Evolutionary conservation across 2,113 vertebrate species (phyloP), one percentile per base, ranked within the genome.

Genomic region (Ictidomys tridecemlineatus): DNA sequence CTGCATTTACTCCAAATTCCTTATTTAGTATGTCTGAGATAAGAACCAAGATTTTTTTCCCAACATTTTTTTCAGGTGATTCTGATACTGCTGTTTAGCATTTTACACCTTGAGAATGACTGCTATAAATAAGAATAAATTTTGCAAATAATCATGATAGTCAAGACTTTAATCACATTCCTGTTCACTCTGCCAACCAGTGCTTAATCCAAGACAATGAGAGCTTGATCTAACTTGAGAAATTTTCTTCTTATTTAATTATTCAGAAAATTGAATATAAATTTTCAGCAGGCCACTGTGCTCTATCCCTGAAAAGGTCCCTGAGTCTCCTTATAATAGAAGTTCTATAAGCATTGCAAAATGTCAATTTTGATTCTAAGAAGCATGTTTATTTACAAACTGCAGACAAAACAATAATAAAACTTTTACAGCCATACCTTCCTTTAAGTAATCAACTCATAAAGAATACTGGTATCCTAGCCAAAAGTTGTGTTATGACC

Each of bases 371-470:
- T 96, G 65, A 24, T 88, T 48, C 63, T 96, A 93, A 96, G 48
- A 37, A 78, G 18, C 9, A 20, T 85, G 24, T 95, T 67, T 95
- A 86, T 94, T 93, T 77, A 83, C n/a, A 91, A 76, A 95, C 58
- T 34, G 3, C 53, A 97, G 63, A 67, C 93, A 95, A 96, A 95
- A 83, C 85, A 85, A 93, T 86, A 94, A 91, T 96, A 91, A 93
- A 84, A 67, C 12, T 72, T 95, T 93, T 86, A 91, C 51, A 89
- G 39, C 20, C 90, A 63, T 69, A 83, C 28, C 13, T 86, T 63
- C 63, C 22, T 91, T 78, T 93, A 78, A 34, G 58, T 56, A 65
- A 89, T 74, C 70, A 84, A 94, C 83, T 61, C 53, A 48, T 72
- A 58, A 90, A 77, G 18, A 91, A n/a, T 84, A 84, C 2, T 16